A percentile compares a stretch with the other conserved stretches of the same genome.
These are phyloP conservation scores for Psix sp. DNA, from an alignment of 1,140 invertebrate genomes.

Conservation along the genomic window DNA sequence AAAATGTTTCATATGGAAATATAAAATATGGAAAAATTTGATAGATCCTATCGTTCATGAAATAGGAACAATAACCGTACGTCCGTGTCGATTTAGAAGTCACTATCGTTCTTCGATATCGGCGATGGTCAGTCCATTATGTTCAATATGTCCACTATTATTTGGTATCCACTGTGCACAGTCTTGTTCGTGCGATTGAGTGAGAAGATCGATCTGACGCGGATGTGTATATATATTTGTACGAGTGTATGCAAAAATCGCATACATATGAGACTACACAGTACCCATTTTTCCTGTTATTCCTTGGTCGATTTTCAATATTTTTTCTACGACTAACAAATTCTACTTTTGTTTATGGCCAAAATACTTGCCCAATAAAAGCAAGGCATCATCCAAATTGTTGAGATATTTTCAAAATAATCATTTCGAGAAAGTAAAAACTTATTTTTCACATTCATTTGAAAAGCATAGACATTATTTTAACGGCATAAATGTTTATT, in stretches of 20 bases:
- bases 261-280: slow-evolving; percentile 11
- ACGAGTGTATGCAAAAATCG: slow-evolving; percentile 16
- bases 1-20: slow-evolving; percentile 30
- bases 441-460: no score
- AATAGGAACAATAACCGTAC: slow-evolving; percentile 51
- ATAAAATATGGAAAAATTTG: no score
- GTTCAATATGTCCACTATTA: slow-evolving; percentile 67
- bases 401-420: no score
- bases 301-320: background rate
- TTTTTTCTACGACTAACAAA: background rate
- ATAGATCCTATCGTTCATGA: slow-evolving; percentile 30
- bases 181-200: slow-evolving; percentile 42
- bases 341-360: no score
- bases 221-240: slow-evolving; percentile 13
- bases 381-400: no score
- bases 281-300: background rate
- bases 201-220: slow-evolving; percentile 40
- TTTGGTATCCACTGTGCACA: slow-evolving; percentile 58
- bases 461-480: no score
- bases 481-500: no score
- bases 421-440: no score
- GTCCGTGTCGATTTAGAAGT: slow-evolving; percentile 56
- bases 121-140: slow-evolving; percentile 60
- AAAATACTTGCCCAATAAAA: background rate
- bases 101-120: slow-evolving; percentile 56